Evolutionary conservation across 1,140 invertebrate species (phyloP).

Genomic region (Pseudomyrmex dendroicus): DNA sequence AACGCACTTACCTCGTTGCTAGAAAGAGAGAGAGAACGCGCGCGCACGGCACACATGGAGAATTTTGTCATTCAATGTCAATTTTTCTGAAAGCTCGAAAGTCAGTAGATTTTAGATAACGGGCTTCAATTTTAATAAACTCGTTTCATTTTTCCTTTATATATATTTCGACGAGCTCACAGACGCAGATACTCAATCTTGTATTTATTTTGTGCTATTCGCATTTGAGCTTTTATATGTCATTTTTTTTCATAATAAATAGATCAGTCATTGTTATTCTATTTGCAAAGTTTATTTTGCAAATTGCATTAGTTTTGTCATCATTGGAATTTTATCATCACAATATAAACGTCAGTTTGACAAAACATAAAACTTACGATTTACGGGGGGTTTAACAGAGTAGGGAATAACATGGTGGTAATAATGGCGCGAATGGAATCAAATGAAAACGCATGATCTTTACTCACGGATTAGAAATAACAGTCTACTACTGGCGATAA

Average conservation of each 20-base stretch:
- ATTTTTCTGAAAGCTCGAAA: slow-evolving; percentile 61
- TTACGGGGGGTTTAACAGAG: slow-evolving; percentile 73
- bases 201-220: slow-evolving; percentile 6
- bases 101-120: slow-evolving; percentile 52
- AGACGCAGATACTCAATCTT: neutral
- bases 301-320: neutral
- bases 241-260: neutral
- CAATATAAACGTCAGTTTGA: slow-evolving; percentile 26
- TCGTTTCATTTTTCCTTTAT: slow-evolving; percentile 22
- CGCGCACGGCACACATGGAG: slow-evolving; percentile 3
- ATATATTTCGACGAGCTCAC: slow-evolving; percentile 10
- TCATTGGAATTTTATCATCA: neutral
- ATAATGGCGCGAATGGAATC: slow-evolving; percentile 50
- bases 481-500: slow-evolving; percentile 56
- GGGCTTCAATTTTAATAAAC: slow-evolving; percentile 61
- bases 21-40: neutral
- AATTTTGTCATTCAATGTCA: no score
- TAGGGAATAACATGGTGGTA: slow-evolving; percentile 49
- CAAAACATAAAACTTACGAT: slow-evolving; percentile 50
- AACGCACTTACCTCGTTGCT: slow-evolving; percentile 57
- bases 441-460: slow-evolving; percentile 73
- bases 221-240: neutral
- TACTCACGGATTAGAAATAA: slow-evolving; percentile 75
- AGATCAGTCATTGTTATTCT: neutral
- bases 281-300: neutral